phyloP scores from a whole-genome alignment of 1,140 invertebrate genomes.

The Cyclargus thomasi region DNA sequence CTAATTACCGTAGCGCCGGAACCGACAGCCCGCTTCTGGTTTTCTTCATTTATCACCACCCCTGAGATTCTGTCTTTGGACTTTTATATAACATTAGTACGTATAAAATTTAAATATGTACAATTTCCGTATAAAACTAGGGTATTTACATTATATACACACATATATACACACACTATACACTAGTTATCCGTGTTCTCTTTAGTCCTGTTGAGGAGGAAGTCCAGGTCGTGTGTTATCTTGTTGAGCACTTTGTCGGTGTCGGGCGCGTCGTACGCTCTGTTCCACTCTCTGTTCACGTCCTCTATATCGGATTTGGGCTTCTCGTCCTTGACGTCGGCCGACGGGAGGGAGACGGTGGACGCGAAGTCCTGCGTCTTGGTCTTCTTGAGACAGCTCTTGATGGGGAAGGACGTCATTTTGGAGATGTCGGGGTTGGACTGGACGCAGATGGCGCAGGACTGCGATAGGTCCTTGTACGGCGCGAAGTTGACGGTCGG shows the following conservation, averaged over 20 bases:
- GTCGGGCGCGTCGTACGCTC: conserved; percentile 57
- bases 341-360: conserved; percentile 59
- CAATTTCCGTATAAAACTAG: conserved; percentile 2
- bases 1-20: neutral
- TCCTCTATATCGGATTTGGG: conserved; percentile 57
- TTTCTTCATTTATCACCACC: neutral
- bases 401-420: conserved; percentile 58
- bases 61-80: neutral
- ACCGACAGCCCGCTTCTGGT: neutral
- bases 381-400: conserved; percentile 69
- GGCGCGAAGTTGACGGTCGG: conserved; percentile 63
- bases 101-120: neutral
- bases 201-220: conserved; percentile 80
- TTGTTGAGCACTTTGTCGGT: conserved; percentile 80
- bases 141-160: conserved; percentile 3
- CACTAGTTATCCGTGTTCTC: conserved; percentile 38
- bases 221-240: conserved; percentile 85
- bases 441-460: conserved; percentile 61
- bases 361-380: conserved; percentile 45
- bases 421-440: conserved; percentile 64
- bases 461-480: conserved; percentile 42
- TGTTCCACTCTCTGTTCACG: conserved; percentile 59
- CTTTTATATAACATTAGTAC: neutral
- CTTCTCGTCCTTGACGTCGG: conserved; percentile 57
- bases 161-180: neutral